Conservation (phyloP, 2,797 vertebrate species). For the Kryptolebias ocellatus region DNA sequence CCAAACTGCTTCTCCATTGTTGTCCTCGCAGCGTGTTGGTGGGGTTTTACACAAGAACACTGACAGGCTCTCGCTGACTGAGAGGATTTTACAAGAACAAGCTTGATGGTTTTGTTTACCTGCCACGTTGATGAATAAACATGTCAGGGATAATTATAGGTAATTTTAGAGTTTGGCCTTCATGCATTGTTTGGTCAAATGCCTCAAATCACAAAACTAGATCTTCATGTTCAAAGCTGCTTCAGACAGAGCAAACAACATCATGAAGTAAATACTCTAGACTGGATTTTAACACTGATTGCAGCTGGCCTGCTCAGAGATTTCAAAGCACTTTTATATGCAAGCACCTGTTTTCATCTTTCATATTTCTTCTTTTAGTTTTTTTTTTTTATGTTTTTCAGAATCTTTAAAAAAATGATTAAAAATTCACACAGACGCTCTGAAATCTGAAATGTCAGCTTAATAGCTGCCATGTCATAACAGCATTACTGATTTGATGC, state of each 20-base stretch:
- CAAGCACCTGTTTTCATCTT: not conserved
- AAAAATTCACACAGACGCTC: constrained; percentile 9
- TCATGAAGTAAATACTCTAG: constrained; percentile 9
- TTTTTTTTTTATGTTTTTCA: not conserved
- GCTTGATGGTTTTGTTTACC: constrained; percentile 27
- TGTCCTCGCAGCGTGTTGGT: not conserved
- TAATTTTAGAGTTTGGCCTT: constrained; percentile 56
- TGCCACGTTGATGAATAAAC: constrained; percentile 53
- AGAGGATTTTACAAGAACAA: constrained; percentile 28
- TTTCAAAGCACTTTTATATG: constrained; percentile 1
- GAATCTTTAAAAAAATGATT: not conserved
- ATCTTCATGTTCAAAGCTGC: constrained; percentile 14
- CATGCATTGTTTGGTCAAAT: constrained; percentile 40
- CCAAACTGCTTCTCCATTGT: not conserved
- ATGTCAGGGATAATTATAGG: constrained; percentile 51
- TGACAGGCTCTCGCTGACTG: constrained; percentile 5
- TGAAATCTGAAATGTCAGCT: constrained; percentile 22
- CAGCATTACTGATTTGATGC: constrained; percentile 16
- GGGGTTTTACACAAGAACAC: constrained; percentile 11
- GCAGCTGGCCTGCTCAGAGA: constrained; percentile 5
- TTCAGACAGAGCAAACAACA: constrained; percentile 15
- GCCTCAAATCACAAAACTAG: constrained; percentile 27
- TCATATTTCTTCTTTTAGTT: not conserved
- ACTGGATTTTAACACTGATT: constrained; percentile 5
- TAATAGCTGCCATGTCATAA: not conserved